These are phyloP conservation scores for Pipistrellus pygmaeus DNA, from an alignment of 2,797 vertebrate genomes.

Conservation along the genomic window DNA sequence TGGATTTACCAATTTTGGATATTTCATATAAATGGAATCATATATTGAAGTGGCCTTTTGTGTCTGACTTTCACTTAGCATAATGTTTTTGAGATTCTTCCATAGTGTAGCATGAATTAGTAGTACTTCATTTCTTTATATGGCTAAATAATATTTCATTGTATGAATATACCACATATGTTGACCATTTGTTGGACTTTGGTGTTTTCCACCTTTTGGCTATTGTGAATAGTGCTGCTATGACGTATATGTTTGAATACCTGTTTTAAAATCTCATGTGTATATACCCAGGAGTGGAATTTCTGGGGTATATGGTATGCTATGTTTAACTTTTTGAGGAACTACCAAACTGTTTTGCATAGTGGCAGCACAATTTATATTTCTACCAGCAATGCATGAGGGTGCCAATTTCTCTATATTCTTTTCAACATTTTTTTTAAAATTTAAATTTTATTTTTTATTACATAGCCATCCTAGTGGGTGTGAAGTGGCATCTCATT, in stretches of 20 bases:
- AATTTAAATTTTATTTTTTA: slow-evolving; percentile 14
- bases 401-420: slow-evolving; percentile 32
- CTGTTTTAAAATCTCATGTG: slow-evolving; percentile 53
- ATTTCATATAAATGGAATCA: slow-evolving; percentile 48
- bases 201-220: slow-evolving; percentile 46
- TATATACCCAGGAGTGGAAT: slow-evolving; percentile 44
- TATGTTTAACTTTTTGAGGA: slow-evolving; percentile 69
- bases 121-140: slow-evolving; percentile 65
- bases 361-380: slow-evolving; percentile 42
- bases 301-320: slow-evolving; percentile 57
- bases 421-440: slow-evolving; percentile 36
- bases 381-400: slow-evolving; percentile 23
- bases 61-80: slow-evolving; percentile 54
- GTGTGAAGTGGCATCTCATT: slow-evolving; percentile 52
- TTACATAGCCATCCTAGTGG: slow-evolving; percentile 45
- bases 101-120: slow-evolving; percentile 47
- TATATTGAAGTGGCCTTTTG: slow-evolving; percentile 52
- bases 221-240: slow-evolving; percentile 54
- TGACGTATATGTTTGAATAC: slow-evolving; percentile 59
- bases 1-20: slow-evolving; percentile 51
- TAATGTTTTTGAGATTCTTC: slow-evolving; percentile 63
- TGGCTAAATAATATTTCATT: slow-evolving; percentile 62
- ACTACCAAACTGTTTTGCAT: slow-evolving; percentile 36
- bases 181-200: slow-evolving; percentile 62
- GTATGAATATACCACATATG: slow-evolving; percentile 19